Percentiles rank a stretch among this genome's conserved stretches.
These are phyloP conservation scores for Cygnus olor DNA, from an alignment of 2,797 vertebrate species.

Conservation along the genomic window DNA sequence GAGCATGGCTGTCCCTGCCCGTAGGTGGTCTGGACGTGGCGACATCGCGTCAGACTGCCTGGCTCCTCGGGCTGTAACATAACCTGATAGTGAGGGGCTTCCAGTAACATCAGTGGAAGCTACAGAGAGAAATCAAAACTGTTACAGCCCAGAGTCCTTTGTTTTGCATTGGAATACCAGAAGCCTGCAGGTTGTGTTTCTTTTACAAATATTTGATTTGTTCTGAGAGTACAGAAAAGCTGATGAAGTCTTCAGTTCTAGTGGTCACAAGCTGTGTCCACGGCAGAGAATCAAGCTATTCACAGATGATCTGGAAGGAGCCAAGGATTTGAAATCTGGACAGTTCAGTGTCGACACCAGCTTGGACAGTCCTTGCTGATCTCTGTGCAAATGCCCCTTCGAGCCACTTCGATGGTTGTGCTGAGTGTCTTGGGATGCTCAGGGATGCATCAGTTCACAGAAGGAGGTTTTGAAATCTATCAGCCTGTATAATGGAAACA, in stretches of 20 bases:
- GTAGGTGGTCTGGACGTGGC: fast-evolving
- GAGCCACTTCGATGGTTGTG: background rate
- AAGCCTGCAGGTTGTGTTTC: background rate
- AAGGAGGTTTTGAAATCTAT: background rate
- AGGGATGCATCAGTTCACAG: background rate
- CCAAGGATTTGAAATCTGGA: background rate
- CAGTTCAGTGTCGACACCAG: fast-evolving
- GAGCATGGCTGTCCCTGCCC: background rate
- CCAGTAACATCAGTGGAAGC: background rate
- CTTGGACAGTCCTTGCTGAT: background rate
- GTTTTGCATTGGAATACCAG: background rate
- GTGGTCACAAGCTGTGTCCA: background rate
- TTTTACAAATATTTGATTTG: background rate
- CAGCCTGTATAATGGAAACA: background rate
- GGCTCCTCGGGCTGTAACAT: background rate
- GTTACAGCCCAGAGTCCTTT: background rate
- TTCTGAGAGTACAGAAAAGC: background rate
- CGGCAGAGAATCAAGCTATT: background rate
- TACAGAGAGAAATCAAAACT: background rate
- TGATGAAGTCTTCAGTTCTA: background rate
- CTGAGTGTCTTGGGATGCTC: background rate
- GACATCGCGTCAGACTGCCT: background rate
- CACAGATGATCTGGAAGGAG: background rate
- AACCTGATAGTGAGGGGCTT: background rate
- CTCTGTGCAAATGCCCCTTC: background rate